These are phyloP conservation scores for Ictidomys tridecemlineatus DNA, from an alignment of 2,113 vertebrate species.

Conservation along the genomic window DNA sequence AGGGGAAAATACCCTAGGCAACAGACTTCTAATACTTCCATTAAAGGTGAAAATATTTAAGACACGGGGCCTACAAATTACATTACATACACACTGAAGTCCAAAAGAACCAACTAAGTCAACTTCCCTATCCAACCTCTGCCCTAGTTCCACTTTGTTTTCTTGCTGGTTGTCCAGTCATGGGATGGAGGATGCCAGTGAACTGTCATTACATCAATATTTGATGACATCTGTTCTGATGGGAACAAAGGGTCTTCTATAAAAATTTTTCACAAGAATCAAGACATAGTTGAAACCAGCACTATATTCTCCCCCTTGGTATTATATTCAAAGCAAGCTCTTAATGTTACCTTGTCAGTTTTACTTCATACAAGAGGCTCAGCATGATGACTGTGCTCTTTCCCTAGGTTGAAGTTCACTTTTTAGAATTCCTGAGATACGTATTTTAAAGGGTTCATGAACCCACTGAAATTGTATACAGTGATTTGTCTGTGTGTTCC, in stretches of 20 bases:
- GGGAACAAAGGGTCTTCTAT: conserved; percentile 87
- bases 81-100: conserved; percentile 79
- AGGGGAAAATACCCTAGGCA: conserved; percentile 77
- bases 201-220: conserved; percentile 75
- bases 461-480: conserved; percentile 47
- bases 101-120: conserved; percentile 67
- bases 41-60: conserved; percentile 76
- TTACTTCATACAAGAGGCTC: conserved; percentile 50
- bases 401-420: conserved; percentile 60
- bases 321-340: conserved; percentile 74
- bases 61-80: conserved; percentile 81
- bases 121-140: conserved; percentile 16
- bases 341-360: conserved; percentile 71
- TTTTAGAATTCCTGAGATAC: conserved; percentile 52
- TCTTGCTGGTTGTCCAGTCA: conserved; percentile 66
- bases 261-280: conserved; percentile 74
- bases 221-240: conserved; percentile 83
- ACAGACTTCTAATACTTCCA: conserved; percentile 64
- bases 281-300: conserved; percentile 75
- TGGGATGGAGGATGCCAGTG: conserved; percentile 67
- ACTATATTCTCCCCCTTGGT: conserved; percentile 43
- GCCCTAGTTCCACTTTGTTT: neutral
- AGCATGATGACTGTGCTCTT: conserved; percentile 48
- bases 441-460: conserved; percentile 63
- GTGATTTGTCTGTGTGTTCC: conserved; percentile 27